Conservation (phyloP, 2,888 invertebrate genomes). For the Microplitis deprimator region DNA sequence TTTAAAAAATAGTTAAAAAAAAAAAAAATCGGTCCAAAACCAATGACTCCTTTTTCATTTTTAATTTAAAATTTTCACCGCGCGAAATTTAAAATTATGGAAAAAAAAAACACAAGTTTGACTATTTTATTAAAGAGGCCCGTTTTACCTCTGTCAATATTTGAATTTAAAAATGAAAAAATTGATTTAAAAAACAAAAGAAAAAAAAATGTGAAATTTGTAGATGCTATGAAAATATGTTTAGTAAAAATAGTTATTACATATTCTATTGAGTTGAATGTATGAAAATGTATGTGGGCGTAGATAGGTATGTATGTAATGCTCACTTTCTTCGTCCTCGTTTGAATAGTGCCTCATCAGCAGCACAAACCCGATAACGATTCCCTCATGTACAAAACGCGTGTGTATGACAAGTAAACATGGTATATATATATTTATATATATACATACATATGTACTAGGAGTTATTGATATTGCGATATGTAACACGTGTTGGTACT, state of each 20-base stretch:
- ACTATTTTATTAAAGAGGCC: too few species aligned
- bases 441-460: neutral
- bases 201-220: too few species aligned
- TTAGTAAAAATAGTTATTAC: neutral
- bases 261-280: neutral
- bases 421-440: neutral
- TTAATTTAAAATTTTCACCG: too few species aligned
- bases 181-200: too few species aligned
- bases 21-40: too few species aligned
- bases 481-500: neutral
- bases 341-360: conserved; percentile 30
- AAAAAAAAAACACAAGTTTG: too few species aligned
- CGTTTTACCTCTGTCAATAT: too few species aligned
- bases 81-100: too few species aligned
- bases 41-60: too few species aligned
- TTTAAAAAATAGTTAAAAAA: too few species aligned
- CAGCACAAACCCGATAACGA: conserved; percentile 31
- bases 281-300: conserved; percentile 2
- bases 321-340: conserved; percentile 33
- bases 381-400: conserved; percentile 19
- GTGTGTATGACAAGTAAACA: conserved; percentile 8
- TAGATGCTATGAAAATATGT: neutral
- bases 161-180: too few species aligned
- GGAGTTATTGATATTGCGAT: neutral
- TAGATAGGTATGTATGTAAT: conserved; percentile 13